These are phyloP conservation scores for Poeciliopsis paucimaculata DNA, from an alignment of 2,797 vertebrate species.

Conservation along the genomic window DNA sequence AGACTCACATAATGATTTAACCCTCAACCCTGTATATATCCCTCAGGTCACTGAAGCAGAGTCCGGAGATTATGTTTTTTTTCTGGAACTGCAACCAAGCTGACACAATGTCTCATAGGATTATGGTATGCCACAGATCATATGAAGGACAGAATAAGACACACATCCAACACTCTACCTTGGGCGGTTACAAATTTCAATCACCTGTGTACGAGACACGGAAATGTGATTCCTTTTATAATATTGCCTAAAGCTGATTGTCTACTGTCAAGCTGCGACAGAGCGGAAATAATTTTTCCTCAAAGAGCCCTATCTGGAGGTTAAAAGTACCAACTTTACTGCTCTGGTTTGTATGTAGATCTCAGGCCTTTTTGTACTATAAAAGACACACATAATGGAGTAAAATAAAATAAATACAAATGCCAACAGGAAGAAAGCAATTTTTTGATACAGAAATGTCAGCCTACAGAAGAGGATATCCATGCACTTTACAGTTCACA, in stretches of 20 bases:
- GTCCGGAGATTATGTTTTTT: constrained; percentile 44
- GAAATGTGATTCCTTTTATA: constrained; percentile 62
- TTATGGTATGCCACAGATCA: constrained; percentile 47
- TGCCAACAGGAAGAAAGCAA: neutral
- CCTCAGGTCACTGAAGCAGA: constrained; percentile 25
- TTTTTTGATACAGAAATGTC: neutral
- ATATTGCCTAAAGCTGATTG: constrained; percentile 37
- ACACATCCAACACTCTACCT: constrained; percentile 36
- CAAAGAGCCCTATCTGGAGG: constrained; percentile 5
- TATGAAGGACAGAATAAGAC: constrained; percentile 39
- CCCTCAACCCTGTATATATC: constrained; percentile 21
- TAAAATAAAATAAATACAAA: neutral
- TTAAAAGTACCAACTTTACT: constrained; percentile 11
- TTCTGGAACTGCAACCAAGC: constrained; percentile 43
- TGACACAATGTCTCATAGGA: constrained; percentile 60
- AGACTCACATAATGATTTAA: constrained; percentile 15
- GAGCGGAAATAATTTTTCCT: constrained; percentile 27
- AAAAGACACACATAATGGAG: neutral
- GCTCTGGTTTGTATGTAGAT: neutral
- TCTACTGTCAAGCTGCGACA: constrained; percentile 31
- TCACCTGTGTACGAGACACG: constrained; percentile 60
- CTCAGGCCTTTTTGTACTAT: neutral
- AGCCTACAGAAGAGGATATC: neutral
- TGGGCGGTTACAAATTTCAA: constrained; percentile 61
- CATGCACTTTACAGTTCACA: neutral